Evolutionary conservation across 2,888 invertebrate species (phyloP).

Genomic region (Thalpophila matura): DNA sequence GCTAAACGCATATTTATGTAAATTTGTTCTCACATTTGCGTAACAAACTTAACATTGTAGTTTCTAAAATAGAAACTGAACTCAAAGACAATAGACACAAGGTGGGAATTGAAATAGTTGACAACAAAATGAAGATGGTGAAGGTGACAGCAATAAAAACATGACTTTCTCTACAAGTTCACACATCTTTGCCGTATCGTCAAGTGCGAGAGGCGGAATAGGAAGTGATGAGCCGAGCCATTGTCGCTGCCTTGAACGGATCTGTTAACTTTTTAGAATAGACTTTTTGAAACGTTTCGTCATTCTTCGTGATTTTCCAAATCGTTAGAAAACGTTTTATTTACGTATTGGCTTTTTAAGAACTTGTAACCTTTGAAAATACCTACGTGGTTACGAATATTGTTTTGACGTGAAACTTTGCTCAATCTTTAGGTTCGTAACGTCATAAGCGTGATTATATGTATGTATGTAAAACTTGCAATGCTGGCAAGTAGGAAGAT

Average conservation of each 20-base stretch:
- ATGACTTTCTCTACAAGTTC: constrained; percentile 77
- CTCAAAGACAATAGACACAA: constrained; percentile 24
- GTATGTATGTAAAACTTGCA: constrained; percentile 29
- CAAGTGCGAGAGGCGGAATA: constrained; percentile 66
- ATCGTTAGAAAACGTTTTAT: constrained; percentile 2
- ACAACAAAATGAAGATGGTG: constrained; percentile 24
- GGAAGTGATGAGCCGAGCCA: constrained; percentile 61
- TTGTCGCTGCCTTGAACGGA: constrained; percentile 55
- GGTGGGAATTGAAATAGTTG: constrained; percentile 20
- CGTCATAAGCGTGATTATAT: constrained; percentile 2
- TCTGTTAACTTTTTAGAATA: constrained; percentile 37
- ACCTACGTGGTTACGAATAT: not conserved
- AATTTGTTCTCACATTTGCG: constrained; percentile 39
- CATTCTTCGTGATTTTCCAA: not conserved
- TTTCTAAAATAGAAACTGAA: constrained; percentile 26
- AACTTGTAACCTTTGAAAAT: not conserved
- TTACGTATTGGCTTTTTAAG: not conserved
- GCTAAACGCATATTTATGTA: constrained; percentile 30
- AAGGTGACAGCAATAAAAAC: constrained; percentile 60
- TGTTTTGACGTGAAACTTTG: not conserved
- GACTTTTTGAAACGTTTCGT: constrained; percentile 13
- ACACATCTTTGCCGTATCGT: constrained; percentile 76
- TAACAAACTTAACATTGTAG: constrained; percentile 42
- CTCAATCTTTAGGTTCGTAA: not conserved
- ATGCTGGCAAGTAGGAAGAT: not conserved